Base-by-base conservation (phyloP, 2,797 vertebrate species). In the Mus minutoides region DNA sequence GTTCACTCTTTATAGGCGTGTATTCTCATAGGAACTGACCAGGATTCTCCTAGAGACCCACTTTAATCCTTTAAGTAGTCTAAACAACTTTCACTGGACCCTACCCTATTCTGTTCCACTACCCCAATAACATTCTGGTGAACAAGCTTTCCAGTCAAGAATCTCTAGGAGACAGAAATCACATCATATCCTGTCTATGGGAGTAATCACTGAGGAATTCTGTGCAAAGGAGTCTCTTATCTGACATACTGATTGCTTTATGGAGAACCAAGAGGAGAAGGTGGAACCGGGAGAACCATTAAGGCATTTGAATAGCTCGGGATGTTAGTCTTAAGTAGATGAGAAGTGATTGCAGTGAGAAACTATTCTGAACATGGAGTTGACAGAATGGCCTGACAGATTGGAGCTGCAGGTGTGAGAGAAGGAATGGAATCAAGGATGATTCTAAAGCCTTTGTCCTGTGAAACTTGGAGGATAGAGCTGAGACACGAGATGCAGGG, bases 381-480 rank as follows among this genome's bases (percentile, higher is more conserved):
- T 67, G 54, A 67, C 52, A 92, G 64, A 62, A 73, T 80, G 52
- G 83, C 54, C 76, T 77, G 24, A 78, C 14, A 19, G 43, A 43
- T 24, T 80, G 29, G 71, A 93, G 75, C 40, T 26, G 12, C 16
- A 75, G 7, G 3, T 69, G 1, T 58, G 46, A 90, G 34, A 77
- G 43, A 62, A 96, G 80, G 46, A 86, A 75, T 6, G 26, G 56
- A 95, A 84, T 92, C 62, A 69, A 60, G 58, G 69, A 80, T 64
- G 43, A 77, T 77, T 92, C 52, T 52, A 67, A 60, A 94, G 17
- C 10, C 89, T 93, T 90, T 71, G 52, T 17, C 75, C 34, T 85
- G 73, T 80, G 62, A 76, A 67, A 43, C 69, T 54, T 2, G 29
- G 49, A 91, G 40, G 34, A 76, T 24, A 5, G 62, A 64, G 13